Conservation (phyloP, 2,888 invertebrate genomes). For the Meloe dianella region DNA sequence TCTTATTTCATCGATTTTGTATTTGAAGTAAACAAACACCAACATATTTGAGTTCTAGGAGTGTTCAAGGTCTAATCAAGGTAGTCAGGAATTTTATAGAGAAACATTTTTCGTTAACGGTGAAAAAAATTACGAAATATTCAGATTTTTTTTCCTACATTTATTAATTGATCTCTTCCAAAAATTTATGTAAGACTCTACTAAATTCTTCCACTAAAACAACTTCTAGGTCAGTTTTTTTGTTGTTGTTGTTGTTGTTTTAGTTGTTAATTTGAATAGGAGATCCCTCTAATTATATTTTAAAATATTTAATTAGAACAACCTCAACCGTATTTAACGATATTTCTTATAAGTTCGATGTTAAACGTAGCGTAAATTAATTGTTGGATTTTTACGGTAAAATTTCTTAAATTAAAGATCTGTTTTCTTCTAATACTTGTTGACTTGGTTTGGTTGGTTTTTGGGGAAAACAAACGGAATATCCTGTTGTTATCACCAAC, state of each 20-base stretch:
- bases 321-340: slow-evolving; percentile 8
- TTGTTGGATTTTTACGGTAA: slow-evolving; percentile 30
- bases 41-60: slow-evolving; percentile 48
- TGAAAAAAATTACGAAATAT: slow-evolving; percentile 51
- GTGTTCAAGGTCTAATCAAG: slow-evolving; percentile 55
- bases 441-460: slow-evolving; percentile 11
- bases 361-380: slow-evolving; percentile 31
- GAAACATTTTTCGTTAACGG: slow-evolving; percentile 52
- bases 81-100: slow-evolving; percentile 53
- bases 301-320: slow-evolving; percentile 15
- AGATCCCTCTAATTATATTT: slow-evolving; percentile 15
- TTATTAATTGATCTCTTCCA: slow-evolving; percentile 35
- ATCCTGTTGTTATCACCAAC: slow-evolving; percentile 31
- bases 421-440: slow-evolving; percentile 9
- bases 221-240: slow-evolving; percentile 45
- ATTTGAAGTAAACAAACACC: slow-evolving; percentile 49
- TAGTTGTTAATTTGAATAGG: slow-evolving; percentile 22
- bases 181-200: slow-evolving; percentile 42
- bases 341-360: slow-evolving; percentile 16
- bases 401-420: slow-evolving; percentile 23
- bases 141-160: slow-evolving; percentile 43
- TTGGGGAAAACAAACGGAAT: slow-evolving; percentile 21
- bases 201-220: slow-evolving; percentile 28
- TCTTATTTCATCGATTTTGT: slow-evolving; percentile 3
- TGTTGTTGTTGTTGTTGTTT: slow-evolving; percentile 25